These are phyloP conservation scores for Andricus curvator DNA, from an alignment of 2,888 invertebrate species.

Conservation along the genomic window DNA sequence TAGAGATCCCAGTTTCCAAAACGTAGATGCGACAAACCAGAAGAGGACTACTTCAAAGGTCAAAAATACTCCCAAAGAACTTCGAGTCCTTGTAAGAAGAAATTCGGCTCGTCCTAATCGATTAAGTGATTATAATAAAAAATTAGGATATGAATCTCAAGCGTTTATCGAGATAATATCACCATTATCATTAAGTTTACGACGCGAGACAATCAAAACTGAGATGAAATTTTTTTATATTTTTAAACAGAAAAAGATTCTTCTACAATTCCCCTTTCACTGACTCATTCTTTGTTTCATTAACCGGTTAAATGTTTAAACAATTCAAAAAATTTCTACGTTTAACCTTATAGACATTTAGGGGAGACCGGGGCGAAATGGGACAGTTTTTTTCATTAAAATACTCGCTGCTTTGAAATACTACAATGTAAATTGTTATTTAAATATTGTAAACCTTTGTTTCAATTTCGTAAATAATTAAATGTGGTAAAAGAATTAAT, in stretches of 20 bases:
- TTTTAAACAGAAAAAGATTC: background rate
- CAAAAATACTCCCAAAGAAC: slow-evolving; percentile 38
- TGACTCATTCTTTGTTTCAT: background rate
- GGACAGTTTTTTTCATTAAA: no score
- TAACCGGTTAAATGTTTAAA: no score
- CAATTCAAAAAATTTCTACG: no score
- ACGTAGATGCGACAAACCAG: slow-evolving; percentile 57
- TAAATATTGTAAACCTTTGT: no score
- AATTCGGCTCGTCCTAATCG: background rate
- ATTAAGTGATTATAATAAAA: slow-evolving; percentile 23
- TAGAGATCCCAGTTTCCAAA: slow-evolving; percentile 67
- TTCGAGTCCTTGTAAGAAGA: slow-evolving; percentile 28
- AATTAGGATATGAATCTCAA: background rate
- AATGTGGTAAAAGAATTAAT: no score
- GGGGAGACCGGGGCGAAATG: no score
- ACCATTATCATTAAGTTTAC: background rate
- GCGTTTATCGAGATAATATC: background rate
- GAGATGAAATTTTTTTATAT: background rate
- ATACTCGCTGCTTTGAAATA: no score
- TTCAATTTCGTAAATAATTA: no score
- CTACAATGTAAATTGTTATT: no score
- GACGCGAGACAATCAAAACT: background rate
- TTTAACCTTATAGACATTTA: no score
- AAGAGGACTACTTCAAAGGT: slow-evolving; percentile 58
- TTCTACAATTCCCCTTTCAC: background rate